Percentiles rank a stretch among this genome's conserved stretches.
phyloP scores from a whole-genome alignment of 2,888 invertebrate genomes.

The Phaonia tiefii region DNA sequence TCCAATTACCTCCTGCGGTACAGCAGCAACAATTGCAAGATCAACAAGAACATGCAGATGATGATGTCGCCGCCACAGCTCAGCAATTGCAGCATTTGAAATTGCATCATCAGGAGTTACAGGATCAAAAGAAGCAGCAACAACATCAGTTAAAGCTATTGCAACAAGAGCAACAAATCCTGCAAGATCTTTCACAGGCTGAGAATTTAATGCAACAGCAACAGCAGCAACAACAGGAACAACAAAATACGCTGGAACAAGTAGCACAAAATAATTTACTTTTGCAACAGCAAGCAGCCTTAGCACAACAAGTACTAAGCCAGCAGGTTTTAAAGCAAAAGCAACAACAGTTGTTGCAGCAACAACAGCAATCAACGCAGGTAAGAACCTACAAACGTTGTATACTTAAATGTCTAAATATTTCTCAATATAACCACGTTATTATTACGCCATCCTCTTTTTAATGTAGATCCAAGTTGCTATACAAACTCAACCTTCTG shows the following conservation, averaged over 20 bases:
- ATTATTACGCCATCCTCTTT: conserved; percentile 3
- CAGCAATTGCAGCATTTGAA: conserved; percentile 72
- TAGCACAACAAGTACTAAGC: conserved; percentile 74
- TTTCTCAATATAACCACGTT: not conserved
- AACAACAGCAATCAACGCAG: conserved; percentile 74
- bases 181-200: conserved; percentile 70
- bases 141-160: conserved; percentile 73
- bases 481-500: conserved; percentile 83
- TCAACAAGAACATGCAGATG: conserved; percentile 70
- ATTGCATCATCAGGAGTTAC: conserved; percentile 70
- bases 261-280: conserved; percentile 77
- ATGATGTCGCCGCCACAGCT: conserved; percentile 69
- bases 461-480: conserved; percentile 84
- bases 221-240: conserved; percentile 72
- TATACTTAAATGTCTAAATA: no score
- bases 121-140: conserved; percentile 72
- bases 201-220: conserved; percentile 73
- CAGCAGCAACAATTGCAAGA: conserved; percentile 73
- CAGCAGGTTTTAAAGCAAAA: conserved; percentile 76
- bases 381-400: conserved; percentile 62
- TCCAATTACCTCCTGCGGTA: conserved; percentile 78
- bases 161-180: conserved; percentile 71
- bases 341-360: conserved; percentile 81
- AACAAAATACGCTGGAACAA: conserved; percentile 76
- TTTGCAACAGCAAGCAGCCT: conserved; percentile 75